Base-by-base conservation (phyloP, 2,797 vertebrate species). In the Dendrocincla tyrannina region DNA sequence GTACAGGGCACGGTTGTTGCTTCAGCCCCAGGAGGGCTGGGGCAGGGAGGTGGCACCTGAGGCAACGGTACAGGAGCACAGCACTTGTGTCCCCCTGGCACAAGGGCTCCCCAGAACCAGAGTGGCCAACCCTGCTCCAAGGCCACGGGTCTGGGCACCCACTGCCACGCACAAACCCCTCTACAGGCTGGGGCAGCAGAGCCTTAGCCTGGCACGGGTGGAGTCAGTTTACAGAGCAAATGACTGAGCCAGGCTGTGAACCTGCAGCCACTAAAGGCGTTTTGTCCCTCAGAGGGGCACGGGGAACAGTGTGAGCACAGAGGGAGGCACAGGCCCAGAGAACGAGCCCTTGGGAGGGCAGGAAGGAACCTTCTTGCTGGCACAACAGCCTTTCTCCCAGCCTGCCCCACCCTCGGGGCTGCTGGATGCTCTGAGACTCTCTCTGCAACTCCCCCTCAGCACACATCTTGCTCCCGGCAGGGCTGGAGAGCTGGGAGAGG, bases 381-480 rank as follows among this genome's bases (percentile, higher is more conserved):
- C 19, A 7, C 56, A 78, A 13, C 56, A 33, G 73, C 69, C 32
- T 80, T 24, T 59, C 56, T 78, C 68, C 41, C 52, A 93, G 80
- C 68, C 46, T 7, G 2, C 35, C 35, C 33, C 0, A 1, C 47
- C 8, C 1, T 0, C 0, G 0, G 53, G 73, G 59, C 28, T 27
- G 59, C 53, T 1, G 2, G 63, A 44, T 1, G 3, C 66, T 18
- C 17, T 1, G 3, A 50, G 49, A 67, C 44, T 77, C 37, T 0
- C 4, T 67, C 41, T 78, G 77, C 62, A 47, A 75, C 41, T 84
- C 37, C 60, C 37, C 50, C 68, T 52, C 0, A 1, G 84, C 20
- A 47, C 1, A 1, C n/a, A 62, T 22, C 33, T 33, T 91, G 72
- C 60, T 91, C 77, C 78, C 0, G 1, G 86, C 85, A 49, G 73